phyloP scores from a whole-genome alignment of 1,140 invertebrate genomes.

The Trachelipus rathkii region DNA sequence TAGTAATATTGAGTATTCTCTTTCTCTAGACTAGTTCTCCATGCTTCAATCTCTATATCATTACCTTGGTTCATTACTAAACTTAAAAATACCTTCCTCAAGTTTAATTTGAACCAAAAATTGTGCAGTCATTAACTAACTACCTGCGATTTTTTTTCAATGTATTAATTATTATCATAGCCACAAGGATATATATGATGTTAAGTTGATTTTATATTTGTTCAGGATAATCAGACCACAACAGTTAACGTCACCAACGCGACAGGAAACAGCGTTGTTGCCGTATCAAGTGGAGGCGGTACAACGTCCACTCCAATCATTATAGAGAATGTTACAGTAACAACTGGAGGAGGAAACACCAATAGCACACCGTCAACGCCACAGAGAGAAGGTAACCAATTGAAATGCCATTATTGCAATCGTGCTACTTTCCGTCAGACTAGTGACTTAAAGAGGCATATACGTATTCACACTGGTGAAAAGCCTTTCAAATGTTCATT shows the following conservation, averaged over 20 bases:
- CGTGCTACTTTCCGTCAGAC: slow-evolving; percentile 40
- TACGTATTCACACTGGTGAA: slow-evolving; percentile 42
- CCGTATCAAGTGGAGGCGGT: background rate
- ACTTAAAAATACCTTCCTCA: no score
- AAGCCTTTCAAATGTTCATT: slow-evolving; percentile 38
- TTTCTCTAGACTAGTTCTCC: no score
- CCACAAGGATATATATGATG: no score
- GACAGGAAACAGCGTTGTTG: background rate
- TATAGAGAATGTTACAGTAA: background rate
- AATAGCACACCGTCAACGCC: no score
- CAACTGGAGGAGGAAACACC: slow-evolving; percentile 13
- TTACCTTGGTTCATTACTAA: no score
- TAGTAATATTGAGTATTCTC: no score
- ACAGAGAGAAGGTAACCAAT: slow-evolving; percentile 28
- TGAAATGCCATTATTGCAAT: slow-evolving; percentile 40
- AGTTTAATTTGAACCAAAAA: no score
- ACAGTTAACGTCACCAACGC: background rate
- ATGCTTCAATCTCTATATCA: no score
- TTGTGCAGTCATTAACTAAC: no score
- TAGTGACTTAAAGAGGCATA: slow-evolving; percentile 42
- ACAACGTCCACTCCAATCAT: background rate
- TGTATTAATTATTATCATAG: no score
- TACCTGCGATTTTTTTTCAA: no score
- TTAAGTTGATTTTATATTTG: background rate
- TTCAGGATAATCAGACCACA: background rate